phyloP scores from a whole-genome alignment of 30 jellyfish, hydroid and myxozoan genomes.

The Rhopilema esculentum region DNA sequence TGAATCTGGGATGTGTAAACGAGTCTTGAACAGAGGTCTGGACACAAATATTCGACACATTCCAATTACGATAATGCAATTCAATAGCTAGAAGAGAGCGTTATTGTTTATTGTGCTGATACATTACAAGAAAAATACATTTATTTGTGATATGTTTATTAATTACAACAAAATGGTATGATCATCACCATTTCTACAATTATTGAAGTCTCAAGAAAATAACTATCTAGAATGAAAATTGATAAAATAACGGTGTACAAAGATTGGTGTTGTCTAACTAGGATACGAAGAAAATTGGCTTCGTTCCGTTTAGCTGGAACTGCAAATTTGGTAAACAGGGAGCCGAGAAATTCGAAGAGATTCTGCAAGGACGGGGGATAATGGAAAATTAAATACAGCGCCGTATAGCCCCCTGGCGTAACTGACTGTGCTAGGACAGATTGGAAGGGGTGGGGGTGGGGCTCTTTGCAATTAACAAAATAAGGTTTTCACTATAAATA shows the following conservation, averaged over 20 bases:
- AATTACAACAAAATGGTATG: slow-evolving; percentile 50
- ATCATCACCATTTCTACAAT: slow-evolving; percentile 14
- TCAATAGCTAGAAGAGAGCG: slow-evolving; percentile 49
- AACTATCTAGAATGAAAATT: background rate
- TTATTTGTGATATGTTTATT: slow-evolving; percentile 60
- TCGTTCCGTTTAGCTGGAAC: background rate
- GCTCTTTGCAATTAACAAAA: too few relatives aligned
- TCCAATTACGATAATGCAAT: slow-evolving; percentile 32
- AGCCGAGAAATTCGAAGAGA: too few relatives aligned
- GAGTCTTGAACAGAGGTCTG: background rate
- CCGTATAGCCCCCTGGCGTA: too few relatives aligned
- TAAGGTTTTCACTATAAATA: too few relatives aligned
- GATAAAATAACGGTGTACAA: background rate
- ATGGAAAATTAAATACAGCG: too few relatives aligned
- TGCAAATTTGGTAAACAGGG: too few relatives aligned
- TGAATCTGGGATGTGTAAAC: background rate
- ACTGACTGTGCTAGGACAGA: too few relatives aligned
- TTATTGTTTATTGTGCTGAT: slow-evolving; percentile 48
- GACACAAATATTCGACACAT: background rate
- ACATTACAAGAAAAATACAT: slow-evolving; percentile 68
- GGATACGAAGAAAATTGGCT: too few relatives aligned
- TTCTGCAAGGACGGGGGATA: background rate
- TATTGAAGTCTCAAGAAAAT: slow-evolving; percentile 24
- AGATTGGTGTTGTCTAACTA: background rate
- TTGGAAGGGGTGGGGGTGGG: too few relatives aligned